Evolutionary conservation across 2,113 vertebrate species (phyloP).

Genomic region (Cairina moschata): DNA sequence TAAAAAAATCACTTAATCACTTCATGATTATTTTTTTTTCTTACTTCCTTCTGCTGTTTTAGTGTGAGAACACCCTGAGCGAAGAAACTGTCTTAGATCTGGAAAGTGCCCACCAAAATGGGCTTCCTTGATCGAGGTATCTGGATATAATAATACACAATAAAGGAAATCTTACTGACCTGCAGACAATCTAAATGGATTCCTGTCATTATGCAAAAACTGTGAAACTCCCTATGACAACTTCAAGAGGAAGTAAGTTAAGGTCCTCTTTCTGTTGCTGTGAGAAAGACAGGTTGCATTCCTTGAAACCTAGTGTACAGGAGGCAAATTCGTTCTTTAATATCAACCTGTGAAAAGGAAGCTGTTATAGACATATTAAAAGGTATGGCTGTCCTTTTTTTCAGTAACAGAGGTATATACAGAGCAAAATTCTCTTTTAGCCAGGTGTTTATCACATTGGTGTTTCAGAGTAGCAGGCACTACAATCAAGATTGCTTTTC

Average conservation of each 20-base stretch:
- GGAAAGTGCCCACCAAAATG: not conserved
- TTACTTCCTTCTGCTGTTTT: not conserved
- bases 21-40: not conserved
- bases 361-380: not conserved
- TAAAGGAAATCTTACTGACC: not conserved
- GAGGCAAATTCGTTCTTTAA: not conserved
- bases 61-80: not conserved
- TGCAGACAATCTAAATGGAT: not conserved
- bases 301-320: not conserved
- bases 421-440: not conserved
- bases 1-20: not conserved
- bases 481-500: not conserved
- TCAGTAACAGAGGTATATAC: not conserved
- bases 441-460: not conserved
- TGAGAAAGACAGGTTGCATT: not conserved
- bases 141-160: not conserved
- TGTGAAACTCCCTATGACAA: not conserved
- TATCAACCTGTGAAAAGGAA: slow-evolving; percentile 8
- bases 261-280: not conserved
- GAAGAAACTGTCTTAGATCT: not conserved
- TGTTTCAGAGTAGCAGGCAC: not conserved
- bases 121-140: not conserved
- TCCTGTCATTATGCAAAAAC: not conserved
- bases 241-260: not conserved
- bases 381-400: not conserved